phyloP scores from a whole-genome alignment of 2,888 invertebrate genomes.

The Cheilosia pagana region DNA sequence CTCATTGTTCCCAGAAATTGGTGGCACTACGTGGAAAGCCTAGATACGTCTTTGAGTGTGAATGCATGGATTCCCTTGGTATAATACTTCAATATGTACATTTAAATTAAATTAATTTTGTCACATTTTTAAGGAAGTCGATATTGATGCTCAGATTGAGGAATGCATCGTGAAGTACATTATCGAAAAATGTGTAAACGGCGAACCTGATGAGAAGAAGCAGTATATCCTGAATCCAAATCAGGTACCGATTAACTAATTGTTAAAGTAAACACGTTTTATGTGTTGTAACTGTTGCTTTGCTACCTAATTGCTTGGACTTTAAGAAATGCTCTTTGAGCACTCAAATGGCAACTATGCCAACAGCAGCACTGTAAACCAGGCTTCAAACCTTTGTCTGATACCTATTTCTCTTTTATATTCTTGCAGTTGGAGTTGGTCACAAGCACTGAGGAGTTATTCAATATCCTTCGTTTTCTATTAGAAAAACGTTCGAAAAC shows the following conservation, averaged over 20 bases:
- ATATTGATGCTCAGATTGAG: constrained; percentile 80
- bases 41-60: constrained; percentile 87
- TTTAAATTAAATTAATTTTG: background rate
- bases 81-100: constrained; percentile 77
- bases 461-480: constrained; percentile 37
- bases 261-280: no score
- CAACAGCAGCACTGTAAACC: no score
- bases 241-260: constrained; percentile 83
- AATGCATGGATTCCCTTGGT: constrained; percentile 91
- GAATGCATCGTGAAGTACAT: constrained; percentile 89
- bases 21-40: constrained; percentile 99
- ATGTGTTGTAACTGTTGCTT: no score
- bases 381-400: no score
- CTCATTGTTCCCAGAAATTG: constrained; percentile 95
- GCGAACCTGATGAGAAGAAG: constrained; percentile 84
- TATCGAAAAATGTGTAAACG: constrained; percentile 86
- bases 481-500: background rate
- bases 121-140: constrained; percentile 76
- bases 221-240: constrained; percentile 87
- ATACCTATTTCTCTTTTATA: background rate
- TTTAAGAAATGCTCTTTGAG: no score
- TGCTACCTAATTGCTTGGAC: no score
- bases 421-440: constrained; percentile 37
- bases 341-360: no score
- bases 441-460: constrained; percentile 25